These are phyloP conservation scores for Sarcophaga caerulescens DNA, from an alignment of 2,888 invertebrate species.

Conservation along the genomic window DNA sequence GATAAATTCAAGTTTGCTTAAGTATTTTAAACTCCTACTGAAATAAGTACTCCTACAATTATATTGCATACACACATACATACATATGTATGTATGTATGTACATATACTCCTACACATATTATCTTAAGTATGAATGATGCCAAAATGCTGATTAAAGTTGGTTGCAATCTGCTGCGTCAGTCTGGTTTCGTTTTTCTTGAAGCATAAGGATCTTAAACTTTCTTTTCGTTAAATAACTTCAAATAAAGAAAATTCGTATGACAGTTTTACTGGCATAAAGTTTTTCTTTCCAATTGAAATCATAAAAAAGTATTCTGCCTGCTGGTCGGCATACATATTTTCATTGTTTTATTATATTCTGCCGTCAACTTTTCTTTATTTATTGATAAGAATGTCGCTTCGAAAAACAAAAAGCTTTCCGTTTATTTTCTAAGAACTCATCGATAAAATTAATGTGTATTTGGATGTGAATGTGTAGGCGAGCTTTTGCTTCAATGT, in stretches of 20 bases:
- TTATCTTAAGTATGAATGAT: conserved; percentile 60
- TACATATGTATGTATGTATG: neutral
- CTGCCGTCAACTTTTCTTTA: conserved; percentile 20
- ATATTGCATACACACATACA: neutral
- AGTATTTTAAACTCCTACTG: conserved; percentile 1
- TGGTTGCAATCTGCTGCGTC: conserved; percentile 78
- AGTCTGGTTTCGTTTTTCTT: conserved; percentile 64
- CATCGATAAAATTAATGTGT: neutral
- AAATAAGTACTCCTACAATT: neutral
- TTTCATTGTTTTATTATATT: conserved; percentile 13
- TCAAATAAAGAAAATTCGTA: conserved; percentile 50
- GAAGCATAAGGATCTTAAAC: conserved; percentile 26
- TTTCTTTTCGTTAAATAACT: conserved; percentile 39
- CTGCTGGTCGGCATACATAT: neutral
- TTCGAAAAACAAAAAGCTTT: neutral
- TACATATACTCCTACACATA: neutral
- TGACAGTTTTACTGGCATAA: conserved; percentile 41
- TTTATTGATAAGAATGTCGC: conserved; percentile 53
- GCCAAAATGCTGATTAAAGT: conserved; percentile 78
- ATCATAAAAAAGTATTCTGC: neutral
- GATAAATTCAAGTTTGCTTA: neutral
- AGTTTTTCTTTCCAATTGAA: conserved; percentile 65
- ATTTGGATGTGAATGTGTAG: neutral
- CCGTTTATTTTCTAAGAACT: neutral
- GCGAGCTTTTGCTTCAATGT: conserved; percentile 10